Conservation (phyloP, 2,888 invertebrate species). For the Poecilobothrus nobilitatus region DNA sequence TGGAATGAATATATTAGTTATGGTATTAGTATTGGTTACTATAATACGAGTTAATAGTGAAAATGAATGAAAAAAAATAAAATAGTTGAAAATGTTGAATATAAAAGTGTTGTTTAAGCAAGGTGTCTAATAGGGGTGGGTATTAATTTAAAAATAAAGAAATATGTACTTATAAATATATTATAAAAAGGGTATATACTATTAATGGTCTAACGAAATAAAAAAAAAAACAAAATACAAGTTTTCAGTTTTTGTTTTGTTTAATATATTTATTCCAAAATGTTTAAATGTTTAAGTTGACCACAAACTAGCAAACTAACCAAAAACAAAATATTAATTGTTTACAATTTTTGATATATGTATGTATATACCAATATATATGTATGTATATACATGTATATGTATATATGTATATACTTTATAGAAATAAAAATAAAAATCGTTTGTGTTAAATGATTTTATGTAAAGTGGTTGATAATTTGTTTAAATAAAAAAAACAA, state of each 20-base stretch:
- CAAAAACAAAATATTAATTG: background rate
- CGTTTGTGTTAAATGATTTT: too few relatives aligned
- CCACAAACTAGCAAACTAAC: background rate
- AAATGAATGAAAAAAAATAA: background rate
- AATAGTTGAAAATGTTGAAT: background rate
- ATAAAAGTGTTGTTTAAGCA: background rate
- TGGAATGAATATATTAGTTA: too few relatives aligned
- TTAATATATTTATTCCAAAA: background rate
- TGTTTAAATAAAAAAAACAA: too few relatives aligned
- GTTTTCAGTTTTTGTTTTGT: background rate
- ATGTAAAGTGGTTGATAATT: too few relatives aligned
- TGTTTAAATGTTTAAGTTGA: background rate
- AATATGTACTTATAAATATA: background rate
- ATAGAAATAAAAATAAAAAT: too few relatives aligned
- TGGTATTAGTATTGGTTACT: too few relatives aligned
- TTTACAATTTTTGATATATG: background rate
- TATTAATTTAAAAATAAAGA: background rate
- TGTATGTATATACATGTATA: too few relatives aligned
- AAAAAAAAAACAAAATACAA: background rate
- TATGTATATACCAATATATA: too few relatives aligned
- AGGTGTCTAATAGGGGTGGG: slow-evolving; percentile 1
- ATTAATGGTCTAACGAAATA: background rate
- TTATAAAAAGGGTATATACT: background rate
- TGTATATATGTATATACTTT: too few relatives aligned
- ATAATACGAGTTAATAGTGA: too few relatives aligned